Evolutionary conservation across 2,113 vertebrate species (phyloP).

Genomic region (Delphinus delphis): DNA sequence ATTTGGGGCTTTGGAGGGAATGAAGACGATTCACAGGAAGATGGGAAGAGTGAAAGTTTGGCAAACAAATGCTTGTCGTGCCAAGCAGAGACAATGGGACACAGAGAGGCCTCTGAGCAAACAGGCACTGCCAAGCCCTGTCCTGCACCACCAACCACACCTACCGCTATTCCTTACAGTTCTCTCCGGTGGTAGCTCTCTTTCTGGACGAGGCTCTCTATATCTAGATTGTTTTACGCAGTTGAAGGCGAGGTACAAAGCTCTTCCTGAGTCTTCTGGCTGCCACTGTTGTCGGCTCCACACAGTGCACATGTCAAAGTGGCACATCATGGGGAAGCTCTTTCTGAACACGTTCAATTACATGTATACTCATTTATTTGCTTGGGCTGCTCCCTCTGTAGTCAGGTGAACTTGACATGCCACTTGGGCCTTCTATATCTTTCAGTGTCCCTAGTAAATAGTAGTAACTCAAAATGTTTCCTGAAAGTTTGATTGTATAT

Average conservation of each 20-base stretch:
- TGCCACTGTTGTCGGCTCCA: background rate
- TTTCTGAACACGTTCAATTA: background rate
- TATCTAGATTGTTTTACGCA: background rate
- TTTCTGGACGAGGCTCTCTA: background rate
- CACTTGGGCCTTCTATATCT: background rate
- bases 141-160: background rate
- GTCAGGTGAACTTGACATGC: background rate
- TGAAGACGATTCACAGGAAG: background rate
- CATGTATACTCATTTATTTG: background rate
- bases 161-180: background rate
- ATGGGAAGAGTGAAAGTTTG: fast-evolving
- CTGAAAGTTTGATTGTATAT: background rate
- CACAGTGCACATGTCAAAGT: background rate
- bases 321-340: background rate
- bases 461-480: background rate
- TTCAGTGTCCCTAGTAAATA: background rate
- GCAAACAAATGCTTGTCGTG: background rate
- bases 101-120: background rate
- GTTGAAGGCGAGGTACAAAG: background rate
- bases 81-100: background rate
- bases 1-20: background rate
- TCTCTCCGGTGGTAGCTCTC: fast-evolving
- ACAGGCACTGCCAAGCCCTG: background rate
- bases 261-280: background rate
- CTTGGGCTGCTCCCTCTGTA: background rate